Conservation (phyloP, 2,888 invertebrate species). For the Nezara viridula region DNA sequence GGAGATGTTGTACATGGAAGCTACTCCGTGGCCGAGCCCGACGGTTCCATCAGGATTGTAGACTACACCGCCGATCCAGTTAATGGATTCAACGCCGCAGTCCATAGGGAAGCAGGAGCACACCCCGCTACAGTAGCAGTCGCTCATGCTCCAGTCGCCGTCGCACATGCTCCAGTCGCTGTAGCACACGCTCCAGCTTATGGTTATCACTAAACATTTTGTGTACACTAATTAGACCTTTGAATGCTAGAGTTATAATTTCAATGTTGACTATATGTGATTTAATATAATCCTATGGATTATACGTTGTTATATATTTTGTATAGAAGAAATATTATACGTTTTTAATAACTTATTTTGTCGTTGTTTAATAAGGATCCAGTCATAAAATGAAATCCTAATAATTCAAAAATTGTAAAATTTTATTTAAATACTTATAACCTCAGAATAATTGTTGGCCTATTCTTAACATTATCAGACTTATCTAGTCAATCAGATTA, state of each 20-base stretch:
- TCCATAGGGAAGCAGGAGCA: not conserved
- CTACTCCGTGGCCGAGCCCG: constrained; percentile 7
- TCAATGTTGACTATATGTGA: too few relatives aligned
- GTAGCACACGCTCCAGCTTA: constrained; percentile 32
- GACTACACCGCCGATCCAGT: not conserved
- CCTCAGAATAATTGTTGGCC: too few relatives aligned
- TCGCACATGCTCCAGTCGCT: constrained; percentile 52
- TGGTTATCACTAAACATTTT: constrained; percentile 54
- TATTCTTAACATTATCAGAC: too few relatives aligned
- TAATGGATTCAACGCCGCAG: not conserved
- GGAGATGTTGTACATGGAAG: not conserved
- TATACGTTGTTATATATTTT: too few relatives aligned
- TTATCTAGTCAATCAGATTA: too few relatives aligned
- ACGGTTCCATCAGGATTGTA: not conserved
- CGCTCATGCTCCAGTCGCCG: not conserved
- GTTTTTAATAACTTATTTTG: not conserved
- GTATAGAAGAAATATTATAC: not conserved
- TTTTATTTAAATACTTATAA: too few relatives aligned
- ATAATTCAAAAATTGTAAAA: too few relatives aligned
- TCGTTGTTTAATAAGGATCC: not conserved
- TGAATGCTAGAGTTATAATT: too few relatives aligned
- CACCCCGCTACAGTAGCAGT: constrained; percentile 63
- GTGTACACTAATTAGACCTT: constrained; percentile 28
- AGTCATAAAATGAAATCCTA: too few relatives aligned
- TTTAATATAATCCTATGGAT: too few relatives aligned